Conservation (phyloP, 1,140 invertebrate species). For the Sipha flava region DNA sequence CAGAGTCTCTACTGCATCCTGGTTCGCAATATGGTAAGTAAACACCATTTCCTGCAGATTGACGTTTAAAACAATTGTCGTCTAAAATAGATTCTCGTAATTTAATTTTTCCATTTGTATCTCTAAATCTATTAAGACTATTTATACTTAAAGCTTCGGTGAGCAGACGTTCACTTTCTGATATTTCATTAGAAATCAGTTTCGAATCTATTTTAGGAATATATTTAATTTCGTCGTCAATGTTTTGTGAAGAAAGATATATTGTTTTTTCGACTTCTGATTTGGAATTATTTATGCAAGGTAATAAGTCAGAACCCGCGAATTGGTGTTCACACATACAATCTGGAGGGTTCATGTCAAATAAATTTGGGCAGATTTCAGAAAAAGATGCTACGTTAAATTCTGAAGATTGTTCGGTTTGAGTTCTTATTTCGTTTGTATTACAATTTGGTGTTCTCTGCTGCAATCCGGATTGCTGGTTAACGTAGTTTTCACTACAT, state of each 20-base stretch:
- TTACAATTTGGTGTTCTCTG: too few species aligned
- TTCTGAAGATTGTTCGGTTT: too few species aligned
- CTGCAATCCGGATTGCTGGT: not conserved
- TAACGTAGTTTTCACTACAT: not conserved
- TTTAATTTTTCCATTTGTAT: not conserved
- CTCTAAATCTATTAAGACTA: not conserved
- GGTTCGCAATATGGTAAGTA: not conserved
- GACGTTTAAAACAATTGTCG: not conserved
- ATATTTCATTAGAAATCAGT: not conserved
- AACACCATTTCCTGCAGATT: not conserved
- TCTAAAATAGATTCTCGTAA: not conserved
- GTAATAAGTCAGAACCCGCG: not conserved
- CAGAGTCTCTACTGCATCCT: not conserved
- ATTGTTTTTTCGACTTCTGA: not conserved
- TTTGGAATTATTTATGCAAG: not conserved
- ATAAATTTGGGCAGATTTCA: not conserved
- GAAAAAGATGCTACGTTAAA: not conserved
- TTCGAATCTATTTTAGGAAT: not conserved
- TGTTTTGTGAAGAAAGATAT: too few species aligned
- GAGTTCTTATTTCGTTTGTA: too few species aligned
- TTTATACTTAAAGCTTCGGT: not conserved
- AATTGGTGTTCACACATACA: not conserved
- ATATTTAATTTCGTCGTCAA: not conserved
- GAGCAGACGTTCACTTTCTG: too few species aligned
- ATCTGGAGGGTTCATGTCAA: not conserved